Conservation (phyloP, 2,113 vertebrate genomes). For the Anser cygnoides region DNA sequence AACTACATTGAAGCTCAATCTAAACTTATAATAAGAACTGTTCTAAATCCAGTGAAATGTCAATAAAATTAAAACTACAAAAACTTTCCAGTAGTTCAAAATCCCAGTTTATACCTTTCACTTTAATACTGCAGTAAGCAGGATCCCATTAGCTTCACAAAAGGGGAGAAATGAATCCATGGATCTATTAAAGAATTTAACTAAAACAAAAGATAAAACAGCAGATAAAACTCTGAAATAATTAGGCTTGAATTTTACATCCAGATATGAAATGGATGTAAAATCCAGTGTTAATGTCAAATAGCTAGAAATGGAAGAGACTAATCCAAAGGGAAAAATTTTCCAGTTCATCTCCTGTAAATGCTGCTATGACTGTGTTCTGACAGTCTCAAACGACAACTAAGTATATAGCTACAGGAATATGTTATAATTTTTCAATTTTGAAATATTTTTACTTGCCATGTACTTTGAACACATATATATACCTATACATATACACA, state of each 20-base stretch:
- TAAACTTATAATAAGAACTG: not conserved
- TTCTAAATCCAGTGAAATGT: not conserved
- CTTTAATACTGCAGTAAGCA: not conserved
- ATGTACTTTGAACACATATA: not conserved
- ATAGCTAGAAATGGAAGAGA: not conserved
- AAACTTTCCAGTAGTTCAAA: not conserved
- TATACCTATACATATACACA: not conserved
- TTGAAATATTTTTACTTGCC: not conserved
- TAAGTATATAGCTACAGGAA: not conserved
- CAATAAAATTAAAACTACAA: not conserved
- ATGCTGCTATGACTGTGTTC: not conserved
- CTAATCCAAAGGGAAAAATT: not conserved
- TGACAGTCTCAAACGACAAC: not conserved
- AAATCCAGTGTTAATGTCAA: not conserved
- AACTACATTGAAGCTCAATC: not conserved
- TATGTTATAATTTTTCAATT: not conserved
- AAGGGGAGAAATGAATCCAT: not conserved
- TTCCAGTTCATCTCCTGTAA: not conserved
- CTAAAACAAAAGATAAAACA: not conserved
- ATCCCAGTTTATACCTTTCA: not conserved
- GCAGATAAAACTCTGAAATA: not conserved
- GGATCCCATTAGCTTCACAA: not conserved
- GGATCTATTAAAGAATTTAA: not conserved
- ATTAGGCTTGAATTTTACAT: not conserved
- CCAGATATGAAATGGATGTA: not conserved